Conservation (phyloP, 2,888 invertebrate genomes). For the Xestoiulus laeticollis region DNA sequence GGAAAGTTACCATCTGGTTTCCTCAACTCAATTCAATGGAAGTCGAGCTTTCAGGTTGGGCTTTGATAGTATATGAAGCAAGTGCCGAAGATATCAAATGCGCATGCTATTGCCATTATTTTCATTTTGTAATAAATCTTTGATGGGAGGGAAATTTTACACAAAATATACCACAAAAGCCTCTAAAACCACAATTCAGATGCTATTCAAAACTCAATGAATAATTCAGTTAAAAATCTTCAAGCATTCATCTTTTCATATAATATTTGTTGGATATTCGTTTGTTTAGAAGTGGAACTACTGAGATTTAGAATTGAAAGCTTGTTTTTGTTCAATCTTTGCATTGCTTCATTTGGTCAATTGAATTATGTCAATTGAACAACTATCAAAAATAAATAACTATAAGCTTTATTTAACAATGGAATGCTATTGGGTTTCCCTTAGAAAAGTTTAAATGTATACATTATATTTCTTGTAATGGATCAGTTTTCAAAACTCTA, state of each 20-base stretch:
- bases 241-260: background rate
- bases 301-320: no score
- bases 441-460: no score
- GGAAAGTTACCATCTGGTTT: background rate
- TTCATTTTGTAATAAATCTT: background rate
- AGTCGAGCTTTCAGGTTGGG: background rate
- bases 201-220: background rate
- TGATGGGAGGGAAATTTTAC: background rate
- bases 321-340: no score
- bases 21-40: background rate
- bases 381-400: no score
- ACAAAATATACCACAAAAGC: constrained; percentile 13
- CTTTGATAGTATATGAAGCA: background rate
- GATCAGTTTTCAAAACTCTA: no score
- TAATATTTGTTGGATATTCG: background rate
- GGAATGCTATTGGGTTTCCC: no score
- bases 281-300: background rate
- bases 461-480: no score
- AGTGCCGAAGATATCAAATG: background rate
- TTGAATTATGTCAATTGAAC: no score
- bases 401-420: no score
- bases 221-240: background rate
- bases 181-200: background rate
- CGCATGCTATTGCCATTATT: background rate
- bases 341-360: no score